phyloP scores from a whole-genome alignment of 2,888 invertebrate genomes.

The Caenorhabditis auriculariae region DNA sequence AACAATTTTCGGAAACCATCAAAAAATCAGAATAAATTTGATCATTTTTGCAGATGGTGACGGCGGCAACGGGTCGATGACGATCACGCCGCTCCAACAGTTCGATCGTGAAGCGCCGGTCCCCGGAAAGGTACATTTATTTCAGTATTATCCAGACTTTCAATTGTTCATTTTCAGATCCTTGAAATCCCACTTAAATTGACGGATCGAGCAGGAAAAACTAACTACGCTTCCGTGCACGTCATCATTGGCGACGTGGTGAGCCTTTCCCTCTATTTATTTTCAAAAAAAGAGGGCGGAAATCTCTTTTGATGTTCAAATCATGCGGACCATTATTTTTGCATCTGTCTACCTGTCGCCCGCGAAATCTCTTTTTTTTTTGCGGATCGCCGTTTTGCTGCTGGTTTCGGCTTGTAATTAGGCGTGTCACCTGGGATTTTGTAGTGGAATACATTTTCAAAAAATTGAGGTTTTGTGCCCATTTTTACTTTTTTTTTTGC shows the following conservation, averaged over 20 bases:
- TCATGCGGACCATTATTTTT: not conserved
- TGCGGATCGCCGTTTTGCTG: no score
- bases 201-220: slow-evolving; percentile 84
- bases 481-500: no score
- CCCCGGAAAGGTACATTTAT: slow-evolving; percentile 45
- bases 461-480: no score
- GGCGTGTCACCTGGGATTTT: no score
- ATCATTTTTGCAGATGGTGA: slow-evolving; percentile 79
- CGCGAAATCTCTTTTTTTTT: no score
- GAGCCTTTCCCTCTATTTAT: not conserved
- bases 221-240: slow-evolving; percentile 52
- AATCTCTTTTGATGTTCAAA: not conserved
- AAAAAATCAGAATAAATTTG: no score
- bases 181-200: slow-evolving; percentile 95
- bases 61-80: slow-evolving; percentile 95
- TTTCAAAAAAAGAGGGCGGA: not conserved
- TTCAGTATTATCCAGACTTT: not conserved
- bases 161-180: slow-evolving; percentile 64
- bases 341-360: no score
- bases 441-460: no score
- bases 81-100: slow-evolving; percentile 80
- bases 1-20: no score
- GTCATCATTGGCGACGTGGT: slow-evolving; percentile 90
- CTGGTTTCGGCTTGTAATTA: no score
- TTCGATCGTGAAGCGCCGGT: slow-evolving; percentile 57